Base-by-base conservation (phyloP, 2,888 invertebrate species). In the Ectemnius continuus region DNA sequence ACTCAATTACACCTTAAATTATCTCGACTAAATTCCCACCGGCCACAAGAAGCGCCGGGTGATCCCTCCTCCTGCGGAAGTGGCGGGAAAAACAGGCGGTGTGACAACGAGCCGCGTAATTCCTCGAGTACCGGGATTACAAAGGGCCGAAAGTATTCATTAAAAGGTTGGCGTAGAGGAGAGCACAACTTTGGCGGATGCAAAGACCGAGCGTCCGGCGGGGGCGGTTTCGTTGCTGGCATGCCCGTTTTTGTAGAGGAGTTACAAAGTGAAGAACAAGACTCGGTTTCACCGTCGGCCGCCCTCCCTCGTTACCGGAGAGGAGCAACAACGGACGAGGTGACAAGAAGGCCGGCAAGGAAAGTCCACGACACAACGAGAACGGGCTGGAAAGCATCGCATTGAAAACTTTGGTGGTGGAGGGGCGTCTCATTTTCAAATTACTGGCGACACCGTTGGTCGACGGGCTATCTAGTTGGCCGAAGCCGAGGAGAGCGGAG, bases 351-450 rank as follows among this genome's bases (percentile, higher is more conserved):
- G 14, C 52, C n/a, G 16, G 52, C 14, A 16, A 52, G 52, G 16
- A 52, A 52, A 52, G 16, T 11, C 57, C 52, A 57, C 26, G 36
- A 36, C 11, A 47, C 65, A 71, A 75, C 68, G 71, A 63, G 61
- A 65, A 4, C 28, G 57, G 61, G 28, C 26, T 8, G 2, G 57
- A 58, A 36, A 64, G 78, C 70, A 74, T 84, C 75, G 80, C 74
- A 84, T 85, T 84, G 81, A 80, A 81, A 87, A 86, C 69, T 86
- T 87, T 85, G 68, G 77, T 85, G 68, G 77, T 73, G 78, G 78
- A 82, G 74, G 78, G 65, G 81, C 81, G 81, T 85, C 82, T 85
- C 83, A 85, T 86, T 86, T 85, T 83, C 84, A 84, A 85, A 86
- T 87, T 85, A 85, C 83, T 77, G 62, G 74, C 73, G 64, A 73